Percentiles rank a stretch among this genome's conserved stretches.
Evolutionary conservation across 2,113 vertebrate genomes (phyloP).

Genomic region (Meles meles): DNA sequence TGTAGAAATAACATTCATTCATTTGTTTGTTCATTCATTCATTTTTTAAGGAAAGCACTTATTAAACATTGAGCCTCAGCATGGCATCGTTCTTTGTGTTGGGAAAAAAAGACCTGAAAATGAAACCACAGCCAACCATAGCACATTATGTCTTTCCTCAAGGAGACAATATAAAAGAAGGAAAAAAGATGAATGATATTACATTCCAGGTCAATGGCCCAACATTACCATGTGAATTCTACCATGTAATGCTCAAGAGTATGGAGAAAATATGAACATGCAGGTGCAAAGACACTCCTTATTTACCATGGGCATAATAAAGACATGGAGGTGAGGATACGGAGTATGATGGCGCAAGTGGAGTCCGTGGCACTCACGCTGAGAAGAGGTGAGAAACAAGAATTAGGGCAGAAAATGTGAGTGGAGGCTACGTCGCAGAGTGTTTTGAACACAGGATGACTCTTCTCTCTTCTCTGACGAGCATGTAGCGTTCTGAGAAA

Average conservation of each 20-base stretch:
- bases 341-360: not conserved
- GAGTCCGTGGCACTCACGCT: rapidly evolving
- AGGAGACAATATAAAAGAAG: not conserved
- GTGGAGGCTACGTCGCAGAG: rapidly evolving
- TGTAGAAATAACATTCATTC: not conserved
- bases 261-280: not conserved
- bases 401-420: not conserved
- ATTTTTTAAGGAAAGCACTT: not conserved
- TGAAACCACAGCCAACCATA: not conserved
- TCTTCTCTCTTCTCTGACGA: not conserved
- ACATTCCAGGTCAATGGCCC: not conserved
- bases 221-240: not conserved
- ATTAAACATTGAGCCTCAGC: not conserved
- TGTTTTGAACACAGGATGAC: not conserved
- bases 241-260: not conserved
- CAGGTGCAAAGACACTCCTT: not conserved
- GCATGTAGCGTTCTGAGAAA: not conserved
- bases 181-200: not conserved
- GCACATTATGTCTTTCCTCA: not conserved
- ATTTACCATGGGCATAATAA: not conserved
- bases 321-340: rapidly evolving
- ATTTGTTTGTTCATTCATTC: not conserved
- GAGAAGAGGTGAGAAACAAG: not conserved
- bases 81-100: not conserved
- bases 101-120: not conserved